Base-by-base conservation (phyloP, 2,888 invertebrate genomes). In the Podabrus alpinus region DNA sequence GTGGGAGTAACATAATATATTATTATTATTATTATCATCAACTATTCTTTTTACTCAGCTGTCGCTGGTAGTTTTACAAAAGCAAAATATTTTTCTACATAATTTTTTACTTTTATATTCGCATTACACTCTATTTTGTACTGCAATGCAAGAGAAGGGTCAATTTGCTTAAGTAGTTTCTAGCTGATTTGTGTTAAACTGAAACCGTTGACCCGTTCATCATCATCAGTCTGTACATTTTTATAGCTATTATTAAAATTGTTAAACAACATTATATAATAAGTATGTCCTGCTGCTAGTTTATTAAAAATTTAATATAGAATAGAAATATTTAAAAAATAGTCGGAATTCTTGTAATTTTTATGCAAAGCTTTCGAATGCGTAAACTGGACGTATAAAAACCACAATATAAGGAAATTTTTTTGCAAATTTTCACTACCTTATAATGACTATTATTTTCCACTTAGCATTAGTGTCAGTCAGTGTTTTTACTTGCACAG, bases 401-500 rank as follows among this genome's bases (percentile, higher is more conserved):
- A 45, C 0, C 45, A n/a, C 5, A 45, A 7, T n/a, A n/a, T 45
- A 45, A n/a, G n/a, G n/a, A 45, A 7, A 45, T n/a, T 45, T 45
- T 45, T n/a, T 45, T 7, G n/a, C n/a, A 45, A n/a, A 45, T 45
- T 45, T 45, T 45, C 68, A 68, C 68, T 68, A 68, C 62, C 72
- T 68, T 72, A 72, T 72, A 72, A 67, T 68, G 29, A 72, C 72
- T 72, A 72, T 72, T 68, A 72, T 72, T 68, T 72, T 59, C 72
- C 68, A 72, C 72, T 72, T 72, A 72, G 71, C 68, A 17, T 68
- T 62, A 24, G 69, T 73, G 73, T 69, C 73, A 73, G 69, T 73
- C 69, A 69, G 68, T 68, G 45, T 69, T 73, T 73, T 73, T 69
- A 62, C 66, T 69, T 66, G 59, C 25, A n/a, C n/a, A 68, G 60